Conservation (phyloP, 2,113 vertebrate species). For the Illadopsis cleaveri region DNA sequence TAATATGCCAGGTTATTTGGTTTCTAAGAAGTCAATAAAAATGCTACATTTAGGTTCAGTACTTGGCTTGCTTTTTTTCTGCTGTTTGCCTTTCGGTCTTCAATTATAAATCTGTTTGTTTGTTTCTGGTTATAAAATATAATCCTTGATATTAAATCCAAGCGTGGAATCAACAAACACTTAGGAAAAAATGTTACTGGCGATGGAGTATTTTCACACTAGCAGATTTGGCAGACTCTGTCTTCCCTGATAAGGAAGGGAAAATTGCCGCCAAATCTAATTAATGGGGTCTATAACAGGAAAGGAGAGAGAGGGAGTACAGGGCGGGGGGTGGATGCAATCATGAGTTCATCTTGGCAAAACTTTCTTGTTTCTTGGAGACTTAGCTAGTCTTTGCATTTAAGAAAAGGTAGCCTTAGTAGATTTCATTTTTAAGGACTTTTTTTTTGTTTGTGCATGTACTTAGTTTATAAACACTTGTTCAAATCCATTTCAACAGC, state of each 20-base stretch:
- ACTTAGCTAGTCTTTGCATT: neutral
- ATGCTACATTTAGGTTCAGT: conserved; percentile 87
- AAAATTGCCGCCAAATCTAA: conserved; percentile 77
- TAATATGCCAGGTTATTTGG: conserved; percentile 98
- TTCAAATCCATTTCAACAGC: conserved; percentile 34
- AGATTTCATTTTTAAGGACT: conserved; percentile 2
- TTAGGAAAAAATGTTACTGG: conserved; percentile 69
- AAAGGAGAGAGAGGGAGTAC: conserved; percentile 24
- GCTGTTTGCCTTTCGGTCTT: conserved; percentile 64
- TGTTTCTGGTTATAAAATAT: conserved; percentile 77
- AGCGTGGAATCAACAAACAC: conserved; percentile 78
- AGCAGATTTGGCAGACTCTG: conserved; percentile 73
- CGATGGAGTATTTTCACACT: conserved; percentile 74
- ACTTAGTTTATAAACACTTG: conserved; percentile 34
- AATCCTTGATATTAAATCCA: conserved; percentile 75
- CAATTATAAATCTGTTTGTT: conserved; percentile 80
- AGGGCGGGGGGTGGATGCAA: neutral
- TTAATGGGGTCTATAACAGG: conserved; percentile 74
- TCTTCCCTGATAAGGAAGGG: conserved; percentile 69
- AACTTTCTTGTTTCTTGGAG: conserved; percentile 62
- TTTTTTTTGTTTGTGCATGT: neutral
- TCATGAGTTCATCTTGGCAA: conserved; percentile 72
- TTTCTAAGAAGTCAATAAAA: conserved; percentile 99
- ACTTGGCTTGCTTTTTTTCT: conserved; percentile 61
- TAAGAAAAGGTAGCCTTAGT: neutral